Conservation (phyloP, 2,113 vertebrate species). For the Australoheros scitulus region DNA sequence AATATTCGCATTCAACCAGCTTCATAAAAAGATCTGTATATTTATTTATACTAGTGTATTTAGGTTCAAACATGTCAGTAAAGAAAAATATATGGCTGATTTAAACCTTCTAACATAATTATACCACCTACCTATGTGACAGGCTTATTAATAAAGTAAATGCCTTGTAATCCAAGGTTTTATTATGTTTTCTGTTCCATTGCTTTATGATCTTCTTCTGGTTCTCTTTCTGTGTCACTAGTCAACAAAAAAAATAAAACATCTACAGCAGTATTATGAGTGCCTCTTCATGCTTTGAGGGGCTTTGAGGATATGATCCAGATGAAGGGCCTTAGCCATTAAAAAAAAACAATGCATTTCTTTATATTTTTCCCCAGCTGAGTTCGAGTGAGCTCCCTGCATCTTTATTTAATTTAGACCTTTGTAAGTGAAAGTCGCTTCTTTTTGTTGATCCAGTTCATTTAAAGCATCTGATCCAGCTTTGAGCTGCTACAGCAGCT, state of each 20-base stretch:
- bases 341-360: background rate
- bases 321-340: background rate
- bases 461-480: background rate
- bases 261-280: background rate
- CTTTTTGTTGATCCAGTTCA: background rate
- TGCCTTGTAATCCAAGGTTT: background rate
- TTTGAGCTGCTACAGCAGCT: background rate
- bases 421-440: background rate
- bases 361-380: background rate
- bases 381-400: background rate
- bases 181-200: background rate
- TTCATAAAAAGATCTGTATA: background rate
- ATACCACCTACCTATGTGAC: background rate
- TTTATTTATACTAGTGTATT: background rate
- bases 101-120: background rate
- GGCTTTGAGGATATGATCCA: slow-evolving; percentile 14
- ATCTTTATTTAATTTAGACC: slow-evolving; percentile 5
- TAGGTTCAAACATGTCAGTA: rapidly evolving
- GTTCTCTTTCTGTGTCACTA: background rate
- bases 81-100: background rate
- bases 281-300: background rate
- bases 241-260: slow-evolving; percentile 4
- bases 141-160: background rate
- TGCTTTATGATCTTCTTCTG: background rate
- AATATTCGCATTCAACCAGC: no score